phyloP scores from a whole-genome alignment of 2,113 vertebrate genomes.

The Coregonus clupeaformis region DNA sequence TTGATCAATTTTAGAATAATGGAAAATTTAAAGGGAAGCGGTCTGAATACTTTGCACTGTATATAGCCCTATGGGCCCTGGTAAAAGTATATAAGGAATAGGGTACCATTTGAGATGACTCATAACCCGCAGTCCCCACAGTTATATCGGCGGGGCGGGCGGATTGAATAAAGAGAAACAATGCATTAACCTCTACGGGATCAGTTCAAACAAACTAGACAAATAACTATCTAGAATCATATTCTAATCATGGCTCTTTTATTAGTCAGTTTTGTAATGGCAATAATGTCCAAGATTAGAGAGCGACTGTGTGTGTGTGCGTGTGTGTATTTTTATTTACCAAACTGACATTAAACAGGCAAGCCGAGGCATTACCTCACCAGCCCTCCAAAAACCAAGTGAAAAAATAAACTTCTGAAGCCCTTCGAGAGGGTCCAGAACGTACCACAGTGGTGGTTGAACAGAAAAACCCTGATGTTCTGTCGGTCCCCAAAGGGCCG shows the following conservation, averaged over 20 bases:
- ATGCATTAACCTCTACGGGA: too few species aligned
- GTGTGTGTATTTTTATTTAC: not conserved
- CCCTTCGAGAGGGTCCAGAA: not conserved
- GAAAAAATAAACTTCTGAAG: not conserved
- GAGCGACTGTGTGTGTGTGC: not conserved
- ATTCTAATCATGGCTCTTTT: not conserved
- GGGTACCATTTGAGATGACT: too few species aligned
- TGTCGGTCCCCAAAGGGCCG: not conserved
- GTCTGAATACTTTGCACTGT: too few species aligned
- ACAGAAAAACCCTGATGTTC: not conserved
- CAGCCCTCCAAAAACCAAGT: not conserved
- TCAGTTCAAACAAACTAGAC: not conserved
- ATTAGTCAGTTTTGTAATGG: not conserved
- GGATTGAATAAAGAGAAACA: too few species aligned
- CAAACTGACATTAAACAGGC: slow-evolving; percentile 2
- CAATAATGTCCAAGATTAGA: not conserved
- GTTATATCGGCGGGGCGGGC: too few species aligned
- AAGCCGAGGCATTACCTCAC: not conserved
- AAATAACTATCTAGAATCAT: not conserved
- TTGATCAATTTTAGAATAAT: too few species aligned
- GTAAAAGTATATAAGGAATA: too few species aligned
- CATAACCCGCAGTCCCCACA: too few species aligned
- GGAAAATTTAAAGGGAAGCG: too few species aligned
- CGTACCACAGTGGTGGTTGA: not conserved
- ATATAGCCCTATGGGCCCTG: too few species aligned